phyloP scores from a whole-genome alignment of 2,888 invertebrate species.

The Oxytorus armatus region DNA sequence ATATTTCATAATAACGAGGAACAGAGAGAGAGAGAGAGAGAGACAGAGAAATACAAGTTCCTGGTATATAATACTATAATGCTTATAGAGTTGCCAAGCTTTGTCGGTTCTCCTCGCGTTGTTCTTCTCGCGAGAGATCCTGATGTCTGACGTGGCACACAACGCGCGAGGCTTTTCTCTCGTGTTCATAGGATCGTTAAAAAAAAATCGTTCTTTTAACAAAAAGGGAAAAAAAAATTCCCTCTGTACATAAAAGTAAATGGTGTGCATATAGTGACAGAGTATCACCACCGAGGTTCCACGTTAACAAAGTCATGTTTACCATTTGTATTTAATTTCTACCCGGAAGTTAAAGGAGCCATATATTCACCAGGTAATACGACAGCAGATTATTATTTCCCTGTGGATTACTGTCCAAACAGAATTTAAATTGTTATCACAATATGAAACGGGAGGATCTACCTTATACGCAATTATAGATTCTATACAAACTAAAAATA shows the following conservation, averaged over 20 bases:
- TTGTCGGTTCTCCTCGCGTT: slow-evolving; percentile 45
- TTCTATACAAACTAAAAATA: neutral
- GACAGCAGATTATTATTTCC: no score
- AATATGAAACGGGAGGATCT: no score
- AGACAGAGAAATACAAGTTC: slow-evolving; percentile 12
- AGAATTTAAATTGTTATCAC: no score
- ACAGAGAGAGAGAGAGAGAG: no score
- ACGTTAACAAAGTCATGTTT: slow-evolving; percentile 32
- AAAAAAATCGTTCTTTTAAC: neutral
- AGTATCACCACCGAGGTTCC: neutral
- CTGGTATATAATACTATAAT: slow-evolving; percentile 48
- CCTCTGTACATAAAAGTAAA: neutral
- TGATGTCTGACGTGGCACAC: slow-evolving; percentile 9
- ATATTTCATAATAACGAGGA: no score
- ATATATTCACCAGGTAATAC: slow-evolving; percentile 1
- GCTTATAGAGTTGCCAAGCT: slow-evolving; percentile 30
- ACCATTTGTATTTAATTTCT: slow-evolving; percentile 15
- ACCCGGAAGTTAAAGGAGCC: slow-evolving; percentile 3
- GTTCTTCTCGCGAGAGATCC: neutral
- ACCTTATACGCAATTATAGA: neutral
- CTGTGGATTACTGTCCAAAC: no score
- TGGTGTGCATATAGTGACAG: neutral
- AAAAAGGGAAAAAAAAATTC: neutral
- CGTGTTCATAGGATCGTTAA: neutral
- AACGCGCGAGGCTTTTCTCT: neutral